Evolutionary conservation across 2,888 invertebrate genomes (phyloP).

Genomic region (Plebejus anna): DNA sequence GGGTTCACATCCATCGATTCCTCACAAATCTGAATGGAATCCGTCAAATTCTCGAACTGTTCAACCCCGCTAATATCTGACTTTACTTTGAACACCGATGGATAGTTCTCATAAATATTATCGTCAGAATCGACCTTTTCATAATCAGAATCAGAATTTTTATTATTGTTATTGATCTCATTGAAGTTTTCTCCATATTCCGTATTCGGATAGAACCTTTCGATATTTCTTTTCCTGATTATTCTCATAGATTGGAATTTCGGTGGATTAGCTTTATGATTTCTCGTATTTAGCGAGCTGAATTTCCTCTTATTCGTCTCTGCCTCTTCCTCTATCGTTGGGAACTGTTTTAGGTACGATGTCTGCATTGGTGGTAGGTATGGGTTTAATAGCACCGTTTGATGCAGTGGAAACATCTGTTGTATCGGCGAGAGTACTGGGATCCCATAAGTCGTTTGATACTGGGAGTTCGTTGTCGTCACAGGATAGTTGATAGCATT

Average conservation of each 20-base stretch:
- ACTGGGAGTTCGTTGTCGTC: slow-evolving; percentile 48
- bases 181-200: slow-evolving; percentile 71
- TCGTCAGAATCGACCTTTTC: slow-evolving; percentile 47
- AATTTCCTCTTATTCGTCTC: slow-evolving; percentile 64
- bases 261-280: slow-evolving; percentile 55
- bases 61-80: slow-evolving; percentile 67
- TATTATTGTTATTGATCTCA: slow-evolving; percentile 71
- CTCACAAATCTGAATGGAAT: slow-evolving; percentile 84
- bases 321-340: slow-evolving; percentile 64
- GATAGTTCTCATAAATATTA: slow-evolving; percentile 71
- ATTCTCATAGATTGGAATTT: slow-evolving; percentile 74
- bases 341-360: slow-evolving; percentile 66
- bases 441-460: slow-evolving; percentile 54
- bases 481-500: slow-evolving; percentile 55
- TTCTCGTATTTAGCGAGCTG: slow-evolving; percentile 68
- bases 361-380: slow-evolving; percentile 69
- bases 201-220: slow-evolving; percentile 73
- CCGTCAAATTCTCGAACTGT: slow-evolving; percentile 82
- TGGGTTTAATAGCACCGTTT: slow-evolving; percentile 66
- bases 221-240: slow-evolving; percentile 68
- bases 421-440: slow-evolving; percentile 69
- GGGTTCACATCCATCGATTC: slow-evolving; percentile 54
- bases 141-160: slow-evolving; percentile 47
- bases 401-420: slow-evolving; percentile 69
- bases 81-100: slow-evolving; percentile 57